These are phyloP conservation scores for Ophthalmolycus amberensis DNA, from an alignment of 2,113 vertebrate species.

Conservation along the genomic window DNA sequence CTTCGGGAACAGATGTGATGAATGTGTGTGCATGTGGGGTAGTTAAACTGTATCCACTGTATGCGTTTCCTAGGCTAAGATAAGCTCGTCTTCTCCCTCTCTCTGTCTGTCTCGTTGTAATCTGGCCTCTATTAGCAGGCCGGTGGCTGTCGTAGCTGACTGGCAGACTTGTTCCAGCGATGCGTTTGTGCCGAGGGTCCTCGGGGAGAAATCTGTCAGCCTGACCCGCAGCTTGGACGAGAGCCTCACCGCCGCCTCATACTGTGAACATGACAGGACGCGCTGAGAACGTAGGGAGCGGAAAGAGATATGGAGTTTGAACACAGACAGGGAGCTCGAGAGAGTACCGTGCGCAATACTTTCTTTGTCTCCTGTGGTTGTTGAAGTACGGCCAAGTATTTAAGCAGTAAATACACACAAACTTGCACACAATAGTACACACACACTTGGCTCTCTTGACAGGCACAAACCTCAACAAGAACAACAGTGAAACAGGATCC, in stretches of 20 bases:
- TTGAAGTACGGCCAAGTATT: slow-evolving; percentile 24
- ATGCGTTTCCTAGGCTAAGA: slow-evolving; percentile 52
- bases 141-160: slow-evolving; percentile 40
- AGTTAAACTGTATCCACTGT: slow-evolving; percentile 44
- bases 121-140: slow-evolving; percentile 65
- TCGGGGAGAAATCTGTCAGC: slow-evolving; percentile 53
- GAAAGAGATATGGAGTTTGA: slow-evolving; percentile 23
- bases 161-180: slow-evolving; percentile 56
- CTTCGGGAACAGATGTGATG: slow-evolving; percentile 30
- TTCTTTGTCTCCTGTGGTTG: slow-evolving; percentile 9
- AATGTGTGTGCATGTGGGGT: slow-evolving; percentile 29
- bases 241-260: slow-evolving; percentile 27
- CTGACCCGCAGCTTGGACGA: slow-evolving; percentile 48
- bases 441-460: slow-evolving; percentile 39
- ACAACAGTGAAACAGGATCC: slow-evolving; percentile 53
- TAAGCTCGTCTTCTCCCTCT: slow-evolving; percentile 25
- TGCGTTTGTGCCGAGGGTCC: slow-evolving; percentile 51
- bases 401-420: slow-evolving; percentile 34
- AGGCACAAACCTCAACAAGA: slow-evolving; percentile 53
- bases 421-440: background rate
- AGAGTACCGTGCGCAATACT: background rate
- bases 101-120: background rate
- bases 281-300: background rate
- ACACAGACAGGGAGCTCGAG: background rate
- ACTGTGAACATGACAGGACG: slow-evolving; percentile 35